These are phyloP conservation scores for Anolis sagrei DNA, from an alignment of 2,113 vertebrate species.

Conservation along the genomic window DNA sequence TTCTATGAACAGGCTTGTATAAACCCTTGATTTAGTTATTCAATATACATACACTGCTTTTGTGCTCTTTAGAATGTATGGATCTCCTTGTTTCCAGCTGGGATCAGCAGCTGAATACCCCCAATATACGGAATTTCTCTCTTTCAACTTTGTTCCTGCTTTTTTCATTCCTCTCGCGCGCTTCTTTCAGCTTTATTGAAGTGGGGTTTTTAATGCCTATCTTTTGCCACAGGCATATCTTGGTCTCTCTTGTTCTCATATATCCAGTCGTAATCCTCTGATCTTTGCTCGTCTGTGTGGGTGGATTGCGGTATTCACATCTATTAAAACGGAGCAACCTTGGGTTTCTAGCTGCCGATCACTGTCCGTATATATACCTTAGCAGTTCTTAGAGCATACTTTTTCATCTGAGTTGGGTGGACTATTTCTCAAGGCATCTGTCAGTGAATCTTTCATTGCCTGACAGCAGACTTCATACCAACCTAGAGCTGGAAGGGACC, in stretches of 20 bases:
- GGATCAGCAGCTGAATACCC: too few relatives aligned
- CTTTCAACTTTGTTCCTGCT: too few relatives aligned
- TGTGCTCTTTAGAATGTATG: not conserved
- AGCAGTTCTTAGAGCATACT: conserved; percentile 5
- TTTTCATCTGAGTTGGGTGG: conserved; percentile 3
- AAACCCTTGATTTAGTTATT: not conserved
- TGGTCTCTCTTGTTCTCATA: not conserved
- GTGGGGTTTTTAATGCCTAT: not conserved
- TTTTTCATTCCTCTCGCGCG: too few relatives aligned
- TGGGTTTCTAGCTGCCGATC: not conserved
- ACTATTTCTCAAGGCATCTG: conserved; percentile 34
- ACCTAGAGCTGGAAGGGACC: too few relatives aligned
- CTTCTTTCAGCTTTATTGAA: not conserved
- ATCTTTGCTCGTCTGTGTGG: not conserved
- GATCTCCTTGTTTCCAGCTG: too few relatives aligned
- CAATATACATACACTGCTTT: not conserved
- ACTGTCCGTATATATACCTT: conserved; percentile 18
- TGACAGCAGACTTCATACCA: not conserved
- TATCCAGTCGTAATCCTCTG: conserved; percentile 3
- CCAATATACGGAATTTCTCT: too few relatives aligned
- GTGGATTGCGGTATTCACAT: conserved; percentile 22
- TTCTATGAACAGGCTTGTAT: too few relatives aligned
- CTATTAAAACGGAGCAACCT: conserved; percentile 32
- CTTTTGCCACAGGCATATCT: not conserved
- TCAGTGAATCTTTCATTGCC: conserved; percentile 1